phyloP scores from a whole-genome alignment of 2,113 vertebrate genomes.

The Nothocercus nigrocapillus region DNA sequence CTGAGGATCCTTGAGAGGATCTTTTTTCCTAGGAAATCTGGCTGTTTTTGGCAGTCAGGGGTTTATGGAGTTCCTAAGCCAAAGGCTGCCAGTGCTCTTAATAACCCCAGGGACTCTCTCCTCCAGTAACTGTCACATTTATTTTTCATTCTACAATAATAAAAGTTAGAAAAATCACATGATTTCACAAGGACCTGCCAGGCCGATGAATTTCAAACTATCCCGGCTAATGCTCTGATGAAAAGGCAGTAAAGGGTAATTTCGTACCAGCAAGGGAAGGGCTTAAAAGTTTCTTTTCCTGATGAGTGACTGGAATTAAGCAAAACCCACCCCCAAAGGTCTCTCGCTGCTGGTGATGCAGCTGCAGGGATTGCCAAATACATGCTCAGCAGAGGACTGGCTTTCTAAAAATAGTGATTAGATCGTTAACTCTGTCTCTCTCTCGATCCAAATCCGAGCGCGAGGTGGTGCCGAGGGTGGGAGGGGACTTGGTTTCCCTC shows the following conservation, averaged over 20 bases:
- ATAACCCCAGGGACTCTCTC: neutral
- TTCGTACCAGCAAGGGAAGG: neutral
- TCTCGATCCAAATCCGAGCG: neutral
- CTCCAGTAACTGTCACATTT: neutral
- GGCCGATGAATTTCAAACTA: neutral
- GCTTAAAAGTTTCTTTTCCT: constrained; percentile 30
- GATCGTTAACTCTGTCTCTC: neutral
- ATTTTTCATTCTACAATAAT: neutral
- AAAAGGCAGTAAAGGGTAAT: neutral
- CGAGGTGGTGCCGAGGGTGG: neutral
- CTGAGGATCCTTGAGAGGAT: neutral
- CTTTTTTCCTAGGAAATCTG: neutral
- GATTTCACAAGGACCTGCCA: neutral
- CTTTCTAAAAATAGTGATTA: constrained; percentile 31
- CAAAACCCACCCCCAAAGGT: constrained; percentile 24
- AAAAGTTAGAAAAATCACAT: neutral
- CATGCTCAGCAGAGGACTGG: neutral
- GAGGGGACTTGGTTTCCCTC: neutral
- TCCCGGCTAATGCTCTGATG: neutral
- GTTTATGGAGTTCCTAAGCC: neutral
- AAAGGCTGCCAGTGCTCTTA: neutral
- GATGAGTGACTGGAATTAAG: constrained; percentile 15
- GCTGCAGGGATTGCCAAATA: neutral
- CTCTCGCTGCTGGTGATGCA: constrained; percentile 11
- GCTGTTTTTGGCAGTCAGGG: neutral